Conservation (phyloP, 1,140 invertebrate species). For the Drosophila lacertosa region DNA sequence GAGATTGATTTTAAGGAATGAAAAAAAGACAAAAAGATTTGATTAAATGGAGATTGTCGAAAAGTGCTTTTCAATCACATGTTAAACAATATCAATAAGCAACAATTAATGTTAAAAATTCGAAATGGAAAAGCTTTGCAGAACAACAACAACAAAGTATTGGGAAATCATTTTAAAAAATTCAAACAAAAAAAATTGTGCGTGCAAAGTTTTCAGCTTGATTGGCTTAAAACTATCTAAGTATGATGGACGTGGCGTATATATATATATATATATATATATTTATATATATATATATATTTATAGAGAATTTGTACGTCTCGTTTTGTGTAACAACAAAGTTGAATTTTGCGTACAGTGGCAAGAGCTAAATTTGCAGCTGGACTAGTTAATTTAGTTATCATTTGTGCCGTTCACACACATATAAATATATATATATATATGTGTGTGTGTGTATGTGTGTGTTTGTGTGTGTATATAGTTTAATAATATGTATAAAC, state of each 20-base stretch:
- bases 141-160: neutral
- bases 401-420: neutral
- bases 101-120: too few species aligned
- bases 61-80: too few species aligned
- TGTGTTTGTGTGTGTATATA: too few species aligned
- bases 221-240: slow-evolving; percentile 8
- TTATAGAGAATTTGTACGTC: neutral
- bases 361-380: neutral
- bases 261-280: too few species aligned
- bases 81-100: too few species aligned
- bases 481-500: neutral
- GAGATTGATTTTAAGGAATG: too few species aligned
- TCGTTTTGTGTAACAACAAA: neutral
- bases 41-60: too few species aligned
- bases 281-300: too few species aligned
- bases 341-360: neutral
- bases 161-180: neutral
- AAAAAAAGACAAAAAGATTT: too few species aligned
- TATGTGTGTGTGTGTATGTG: too few species aligned
- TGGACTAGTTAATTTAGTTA: slow-evolving; percentile 9
- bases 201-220: slow-evolving; percentile 8
- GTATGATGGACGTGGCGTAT: neutral
- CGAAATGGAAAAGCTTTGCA: too few species aligned
- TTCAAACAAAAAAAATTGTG: neutral
- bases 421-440: slow-evolving; percentile 6